Base-by-base conservation (phyloP, 2,888 invertebrate genomes). In the Petrolisthes manimaculis region DNA sequence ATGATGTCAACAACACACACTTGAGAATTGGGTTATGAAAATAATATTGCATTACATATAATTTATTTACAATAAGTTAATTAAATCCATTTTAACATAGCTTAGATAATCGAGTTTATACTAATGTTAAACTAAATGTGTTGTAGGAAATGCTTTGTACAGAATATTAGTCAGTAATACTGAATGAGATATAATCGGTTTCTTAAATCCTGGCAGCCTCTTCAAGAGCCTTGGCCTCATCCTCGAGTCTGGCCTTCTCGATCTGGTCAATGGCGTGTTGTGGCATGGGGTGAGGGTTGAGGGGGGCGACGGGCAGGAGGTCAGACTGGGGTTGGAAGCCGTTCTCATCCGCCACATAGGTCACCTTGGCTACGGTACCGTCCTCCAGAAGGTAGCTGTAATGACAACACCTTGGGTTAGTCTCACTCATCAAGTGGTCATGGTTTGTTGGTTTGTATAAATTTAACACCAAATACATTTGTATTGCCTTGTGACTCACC, bases 201-300 rank as follows among this genome's bases (percentile, higher is more conserved):
- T 37, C 37, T 37, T 79, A 18, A 21, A 37, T 61, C 12, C 6
- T 54, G 56, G 61, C 24, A 12, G 51, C 51, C n/a, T 56, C 84
- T 21, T 78, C 78, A 5, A 78, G 84, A 14, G 78, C 84, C 67
- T 54, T 54, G 54, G 67, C 78, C 67, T 84, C 84, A 21, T 78
- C 78, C 67, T 84, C 84, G n/a, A 82, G 82, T 18, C 82, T 69
- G n/a, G 85, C 85, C 69, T 79, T 79, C 85, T 85, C 88, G 82
- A 88, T 88, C 88, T 88, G 88, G 74, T 88, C 84, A 67, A 88
- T 61, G 81, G 81, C 88, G 88, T 75, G 75, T 81, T 88, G 84
- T 9, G 88, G 88, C 61, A 88, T 75, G 24, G 75, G 81, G 84
- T 88, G 88, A 18, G 84, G 88, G 81, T 81, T 75, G 12, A 51